These are phyloP conservation scores for Poeciliopsis presidionis DNA, from an alignment of 2,797 vertebrate species.

Conservation along the genomic window DNA sequence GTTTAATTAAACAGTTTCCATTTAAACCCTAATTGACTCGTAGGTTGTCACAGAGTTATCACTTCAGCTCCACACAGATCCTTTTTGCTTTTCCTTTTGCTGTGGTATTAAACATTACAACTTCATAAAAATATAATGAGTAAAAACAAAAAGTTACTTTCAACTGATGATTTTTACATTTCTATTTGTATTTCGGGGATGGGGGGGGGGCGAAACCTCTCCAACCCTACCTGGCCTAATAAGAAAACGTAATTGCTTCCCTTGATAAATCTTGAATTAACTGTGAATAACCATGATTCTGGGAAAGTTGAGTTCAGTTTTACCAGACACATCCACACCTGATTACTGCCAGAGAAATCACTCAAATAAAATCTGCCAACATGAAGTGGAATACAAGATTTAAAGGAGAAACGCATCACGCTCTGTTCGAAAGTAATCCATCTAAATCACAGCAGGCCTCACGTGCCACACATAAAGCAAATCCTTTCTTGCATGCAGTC, in stretches of 20 bases:
- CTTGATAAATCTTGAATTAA: background rate
- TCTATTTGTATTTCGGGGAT: background rate
- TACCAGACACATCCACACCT: background rate
- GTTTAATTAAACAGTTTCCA: background rate
- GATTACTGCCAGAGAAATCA: background rate
- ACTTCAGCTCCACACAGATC: background rate
- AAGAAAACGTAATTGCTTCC: background rate
- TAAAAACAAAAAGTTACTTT: background rate
- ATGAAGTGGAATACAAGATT: background rate
- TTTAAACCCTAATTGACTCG: background rate
- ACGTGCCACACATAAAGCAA: background rate
- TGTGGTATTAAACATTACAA: background rate
- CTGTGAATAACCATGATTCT: background rate
- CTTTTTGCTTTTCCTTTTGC: background rate
- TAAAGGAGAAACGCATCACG: background rate
- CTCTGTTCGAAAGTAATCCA: background rate
- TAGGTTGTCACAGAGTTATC: background rate
- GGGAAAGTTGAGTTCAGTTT: background rate
- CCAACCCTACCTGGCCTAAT: background rate
- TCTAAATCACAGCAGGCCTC: background rate
- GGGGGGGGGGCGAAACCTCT: background rate
- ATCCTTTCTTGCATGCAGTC: background rate
- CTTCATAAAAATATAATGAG: background rate
- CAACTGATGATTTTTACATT: background rate
- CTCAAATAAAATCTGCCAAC: background rate